Conservation (phyloP, 2,797 vertebrate species). For the Cyprinella venusta region DNA sequence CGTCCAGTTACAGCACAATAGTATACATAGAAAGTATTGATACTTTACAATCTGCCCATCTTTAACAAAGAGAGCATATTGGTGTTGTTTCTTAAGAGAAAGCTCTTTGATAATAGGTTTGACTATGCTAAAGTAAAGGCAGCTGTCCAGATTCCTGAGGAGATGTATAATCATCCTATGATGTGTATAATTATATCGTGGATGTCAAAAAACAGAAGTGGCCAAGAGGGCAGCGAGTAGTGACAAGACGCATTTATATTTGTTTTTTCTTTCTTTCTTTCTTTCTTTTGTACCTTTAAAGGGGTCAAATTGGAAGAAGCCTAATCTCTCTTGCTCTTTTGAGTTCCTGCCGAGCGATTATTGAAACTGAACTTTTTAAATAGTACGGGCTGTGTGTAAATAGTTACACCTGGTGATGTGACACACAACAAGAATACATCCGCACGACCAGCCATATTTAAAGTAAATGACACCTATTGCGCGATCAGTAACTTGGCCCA, state of each 20-base stretch:
- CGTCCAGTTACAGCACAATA: not conserved
- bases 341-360: too few species aligned
- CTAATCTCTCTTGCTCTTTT: not conserved
- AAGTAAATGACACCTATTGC: not conserved
- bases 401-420: not conserved
- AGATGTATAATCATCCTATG: slow-evolving; percentile 89
- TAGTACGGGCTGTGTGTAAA: not conserved
- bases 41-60: not conserved
- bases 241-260: slow-evolving; percentile 70
- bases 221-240: slow-evolving; percentile 67
- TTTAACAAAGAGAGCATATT: slow-evolving; percentile 65
- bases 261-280: slow-evolving; percentile 62
- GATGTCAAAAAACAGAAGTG: slow-evolving; percentile 78
- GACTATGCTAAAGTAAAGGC: slow-evolving; percentile 80
- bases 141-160: slow-evolving; percentile 88
- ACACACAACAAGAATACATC: not conserved
- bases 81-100: slow-evolving; percentile 77
- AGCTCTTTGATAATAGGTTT: slow-evolving; percentile 78
- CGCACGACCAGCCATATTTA: not conserved
- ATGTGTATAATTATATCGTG: slow-evolving; percentile 86
- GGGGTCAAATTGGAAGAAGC: not conserved
- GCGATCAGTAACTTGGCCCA: not conserved
- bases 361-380: not conserved
- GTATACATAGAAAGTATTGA: not conserved
- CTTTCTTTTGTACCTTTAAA: slow-evolving; percentile 72